Conservation (phyloP, 92 coral and sea anemone species). For the Scolanthus callimorphus region DNA sequence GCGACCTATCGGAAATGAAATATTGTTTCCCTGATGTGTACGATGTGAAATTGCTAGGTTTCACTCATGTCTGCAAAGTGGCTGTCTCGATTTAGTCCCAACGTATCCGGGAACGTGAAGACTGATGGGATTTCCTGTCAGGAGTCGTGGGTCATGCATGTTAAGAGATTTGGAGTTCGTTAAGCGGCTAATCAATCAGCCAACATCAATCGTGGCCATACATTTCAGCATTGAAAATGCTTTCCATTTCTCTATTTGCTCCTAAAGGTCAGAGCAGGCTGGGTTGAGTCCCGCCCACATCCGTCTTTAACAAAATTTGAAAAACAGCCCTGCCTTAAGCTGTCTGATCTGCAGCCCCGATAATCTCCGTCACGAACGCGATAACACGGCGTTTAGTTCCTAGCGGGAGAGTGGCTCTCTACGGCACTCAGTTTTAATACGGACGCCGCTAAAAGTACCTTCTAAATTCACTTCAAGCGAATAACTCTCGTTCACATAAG, state of each 20-base stretch:
- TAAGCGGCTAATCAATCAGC: slow-evolving; percentile 41
- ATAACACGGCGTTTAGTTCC: slow-evolving; percentile 3
- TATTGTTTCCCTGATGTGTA: too few species aligned
- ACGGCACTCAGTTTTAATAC: slow-evolving; percentile 4
- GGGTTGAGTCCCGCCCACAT: slow-evolving; percentile 34
- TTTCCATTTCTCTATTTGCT: slow-evolving; percentile 17
- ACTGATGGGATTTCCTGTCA: too few species aligned
- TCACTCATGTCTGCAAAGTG: too few species aligned
- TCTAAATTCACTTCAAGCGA: slow-evolving; percentile 7
- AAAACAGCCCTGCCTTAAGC: slow-evolving; percentile 3
- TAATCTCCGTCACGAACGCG: slow-evolving; percentile 21
- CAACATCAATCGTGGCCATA: slow-evolving; percentile 23
- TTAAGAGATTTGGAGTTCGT: too few species aligned
- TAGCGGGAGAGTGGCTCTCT: slow-evolving; percentile 10
- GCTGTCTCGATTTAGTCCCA: too few species aligned
- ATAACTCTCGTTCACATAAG: slow-evolving; percentile 2
- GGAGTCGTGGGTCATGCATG: too few species aligned
- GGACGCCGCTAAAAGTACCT: slow-evolving; percentile 21
- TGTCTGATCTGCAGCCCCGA: slow-evolving; percentile 19
- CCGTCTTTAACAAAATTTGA: slow-evolving; percentile 15
- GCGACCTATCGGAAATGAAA: too few species aligned
- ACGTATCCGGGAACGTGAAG: too few species aligned
- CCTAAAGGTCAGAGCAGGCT: slow-evolving; percentile 31
- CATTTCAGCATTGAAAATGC: slow-evolving; percentile 30
- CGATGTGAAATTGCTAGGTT: too few species aligned